Conservation (phyloP, 1,140 invertebrate species). For the Magallana ariakensis region DNA sequence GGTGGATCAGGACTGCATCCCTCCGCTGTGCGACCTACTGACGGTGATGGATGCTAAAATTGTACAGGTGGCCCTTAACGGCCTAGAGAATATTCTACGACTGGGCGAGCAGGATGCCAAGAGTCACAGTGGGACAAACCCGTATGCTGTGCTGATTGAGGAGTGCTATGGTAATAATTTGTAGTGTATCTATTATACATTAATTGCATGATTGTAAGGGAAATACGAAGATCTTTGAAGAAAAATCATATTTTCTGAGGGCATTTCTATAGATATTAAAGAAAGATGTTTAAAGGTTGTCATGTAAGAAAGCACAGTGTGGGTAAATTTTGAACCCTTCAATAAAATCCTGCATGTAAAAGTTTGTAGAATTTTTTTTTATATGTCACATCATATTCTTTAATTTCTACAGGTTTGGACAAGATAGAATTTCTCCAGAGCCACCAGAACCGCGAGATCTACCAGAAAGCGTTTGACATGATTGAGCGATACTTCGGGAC, state of each 20-base stretch:
- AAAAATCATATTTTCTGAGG: too few relatives aligned
- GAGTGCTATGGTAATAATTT: slow-evolving; percentile 92
- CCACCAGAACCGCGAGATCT: slow-evolving; percentile 98
- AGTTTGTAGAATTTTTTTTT: too few relatives aligned
- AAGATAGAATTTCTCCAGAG: slow-evolving; percentile 97
- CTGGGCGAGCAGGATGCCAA: slow-evolving; percentile 92
- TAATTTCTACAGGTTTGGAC: slow-evolving; percentile 86
- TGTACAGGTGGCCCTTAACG: slow-evolving; percentile 98
- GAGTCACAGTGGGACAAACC: slow-evolving; percentile 86
- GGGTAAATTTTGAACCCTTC: too few relatives aligned
- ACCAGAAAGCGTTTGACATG: slow-evolving; percentile 97
- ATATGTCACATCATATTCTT: neutral
- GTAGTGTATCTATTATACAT: neutral
- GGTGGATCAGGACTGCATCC: slow-evolving; percentile 88
- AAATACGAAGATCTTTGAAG: too few relatives aligned
- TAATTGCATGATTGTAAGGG: too few relatives aligned
- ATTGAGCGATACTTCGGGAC: slow-evolving; percentile 98
- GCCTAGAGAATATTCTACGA: slow-evolving; percentile 96
- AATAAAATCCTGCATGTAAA: too few relatives aligned
- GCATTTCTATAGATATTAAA: too few relatives aligned
- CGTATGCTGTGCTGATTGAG: slow-evolving; percentile 94
- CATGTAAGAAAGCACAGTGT: too few relatives aligned
- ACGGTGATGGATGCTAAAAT: slow-evolving; percentile 97
- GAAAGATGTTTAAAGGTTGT: too few relatives aligned
- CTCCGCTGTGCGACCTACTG: slow-evolving; percentile 95